A percentile compares a stretch with the other conserved stretches of the same genome.
phyloP scores from a whole-genome alignment of 2,113 vertebrate genomes.

The Gymnogyps californianus region DNA sequence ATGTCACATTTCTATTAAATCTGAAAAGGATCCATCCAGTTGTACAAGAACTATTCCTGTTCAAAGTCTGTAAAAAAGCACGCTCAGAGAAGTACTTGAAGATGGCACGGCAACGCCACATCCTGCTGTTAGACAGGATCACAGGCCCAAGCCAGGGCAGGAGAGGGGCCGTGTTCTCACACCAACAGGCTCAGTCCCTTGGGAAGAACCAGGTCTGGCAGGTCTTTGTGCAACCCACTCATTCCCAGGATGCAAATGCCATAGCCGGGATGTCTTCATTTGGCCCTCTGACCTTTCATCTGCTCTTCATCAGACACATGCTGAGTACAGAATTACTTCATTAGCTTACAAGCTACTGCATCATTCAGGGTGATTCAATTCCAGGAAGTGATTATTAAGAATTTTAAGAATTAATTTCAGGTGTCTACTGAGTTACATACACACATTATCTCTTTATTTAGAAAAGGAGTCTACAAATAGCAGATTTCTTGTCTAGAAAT shows the following conservation, averaged over 20 bases:
- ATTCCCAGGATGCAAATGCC: neutral
- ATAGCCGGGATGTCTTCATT: neutral
- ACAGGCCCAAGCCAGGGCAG: neutral
- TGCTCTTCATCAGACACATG: neutral
- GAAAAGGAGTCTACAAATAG: neutral
- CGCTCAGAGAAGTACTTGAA: neutral
- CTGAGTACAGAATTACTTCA: neutral
- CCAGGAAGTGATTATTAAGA: neutral
- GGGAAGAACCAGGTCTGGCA: neutral
- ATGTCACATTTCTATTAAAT: neutral
- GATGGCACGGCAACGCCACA: neutral
- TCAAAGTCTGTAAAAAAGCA: neutral
- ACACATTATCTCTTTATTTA: neutral
- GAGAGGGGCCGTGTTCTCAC: neutral
- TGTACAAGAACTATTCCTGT: neutral
- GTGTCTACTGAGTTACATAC: neutral
- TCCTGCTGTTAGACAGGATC: neutral
- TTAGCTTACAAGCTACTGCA: neutral
- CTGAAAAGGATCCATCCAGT: neutral
- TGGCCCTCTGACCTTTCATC: neutral
- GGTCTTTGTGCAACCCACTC: neutral
- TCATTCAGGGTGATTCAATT: neutral
- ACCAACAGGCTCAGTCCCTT: neutral
- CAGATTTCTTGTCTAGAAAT: neutral
- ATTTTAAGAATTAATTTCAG: neutral